These are phyloP conservation scores for Eudemis profundana DNA, from an alignment of 2,888 invertebrate genomes.

Conservation along the genomic window DNA sequence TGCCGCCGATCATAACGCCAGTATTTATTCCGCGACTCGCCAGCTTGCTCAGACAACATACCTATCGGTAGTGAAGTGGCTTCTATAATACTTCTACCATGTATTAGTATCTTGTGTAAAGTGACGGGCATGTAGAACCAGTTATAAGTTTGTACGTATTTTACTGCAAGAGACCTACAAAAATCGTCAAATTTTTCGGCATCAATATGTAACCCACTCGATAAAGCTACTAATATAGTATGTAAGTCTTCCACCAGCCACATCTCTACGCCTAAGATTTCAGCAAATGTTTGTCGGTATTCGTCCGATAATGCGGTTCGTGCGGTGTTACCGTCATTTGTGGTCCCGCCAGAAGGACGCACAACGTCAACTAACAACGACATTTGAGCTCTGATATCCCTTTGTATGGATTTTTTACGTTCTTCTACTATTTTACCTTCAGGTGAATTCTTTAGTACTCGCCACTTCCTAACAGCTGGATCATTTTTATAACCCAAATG, in stretches of 20 bases:
- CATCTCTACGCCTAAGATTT: constrained; percentile 27
- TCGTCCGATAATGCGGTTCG: constrained; percentile 35
- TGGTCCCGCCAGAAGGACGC: not conserved
- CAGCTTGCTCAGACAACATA: constrained; percentile 19
- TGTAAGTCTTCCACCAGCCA: constrained; percentile 30
- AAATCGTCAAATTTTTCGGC: constrained; percentile 28
- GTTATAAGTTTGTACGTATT: constrained; percentile 48
- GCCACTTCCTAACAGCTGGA: not conserved
- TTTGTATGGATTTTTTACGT: constrained; percentile 27
- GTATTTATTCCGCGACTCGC: constrained; percentile 7
- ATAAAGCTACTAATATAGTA: constrained; percentile 22
- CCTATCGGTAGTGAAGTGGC: not conserved
- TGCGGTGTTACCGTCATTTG: constrained; percentile 25
- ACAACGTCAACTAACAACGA: constrained; percentile 27
- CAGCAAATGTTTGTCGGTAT: constrained; percentile 18
- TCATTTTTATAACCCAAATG: constrained; percentile 13
- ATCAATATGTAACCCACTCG: constrained; percentile 35
- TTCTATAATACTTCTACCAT: not conserved
- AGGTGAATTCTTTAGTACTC: not conserved
- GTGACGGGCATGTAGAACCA: constrained; percentile 49
- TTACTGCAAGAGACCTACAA: constrained; percentile 2
- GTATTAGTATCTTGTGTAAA: constrained; percentile 4
- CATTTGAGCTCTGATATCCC: constrained; percentile 16
- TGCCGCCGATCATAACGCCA: constrained; percentile 3
- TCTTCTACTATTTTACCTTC: not conserved